Conservation (phyloP, 2,888 invertebrate genomes). For the Stenichneumon culpator region DNA sequence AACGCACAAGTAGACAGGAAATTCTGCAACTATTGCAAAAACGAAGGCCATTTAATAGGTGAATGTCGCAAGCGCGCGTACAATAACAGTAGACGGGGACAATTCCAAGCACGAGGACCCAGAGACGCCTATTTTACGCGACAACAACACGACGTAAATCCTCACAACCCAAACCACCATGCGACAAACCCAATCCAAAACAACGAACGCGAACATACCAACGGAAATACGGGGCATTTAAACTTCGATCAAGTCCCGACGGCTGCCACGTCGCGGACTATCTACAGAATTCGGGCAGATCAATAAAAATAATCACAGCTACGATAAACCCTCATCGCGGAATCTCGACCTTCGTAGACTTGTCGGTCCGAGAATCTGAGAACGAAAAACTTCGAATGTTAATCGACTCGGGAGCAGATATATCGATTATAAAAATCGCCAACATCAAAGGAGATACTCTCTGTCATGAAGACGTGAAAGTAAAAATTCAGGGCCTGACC, state of each 20-base stretch:
- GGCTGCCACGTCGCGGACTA: slow-evolving; percentile 41
- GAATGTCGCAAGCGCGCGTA: slow-evolving; percentile 55
- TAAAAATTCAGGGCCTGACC: slow-evolving; percentile 46
- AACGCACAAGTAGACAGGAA: background rate
- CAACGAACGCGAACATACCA: background rate
- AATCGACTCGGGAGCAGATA: slow-evolving; percentile 43
- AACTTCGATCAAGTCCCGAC: slow-evolving; percentile 30
- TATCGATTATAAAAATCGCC: slow-evolving; percentile 52
- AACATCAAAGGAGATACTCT: slow-evolving; percentile 28
- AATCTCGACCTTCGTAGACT: slow-evolving; percentile 29
- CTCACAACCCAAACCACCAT: background rate
- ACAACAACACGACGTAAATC: background rate
- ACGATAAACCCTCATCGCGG: slow-evolving; percentile 16
- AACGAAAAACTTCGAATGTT: slow-evolving; percentile 17
- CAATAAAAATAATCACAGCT: background rate
- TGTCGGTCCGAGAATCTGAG: slow-evolving; percentile 18
- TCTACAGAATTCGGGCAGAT: slow-evolving; percentile 34
- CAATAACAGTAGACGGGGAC: slow-evolving; percentile 41
- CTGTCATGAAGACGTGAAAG: slow-evolving; percentile 42
- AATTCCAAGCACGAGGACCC: background rate
- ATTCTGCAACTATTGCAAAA: slow-evolving; percentile 62
- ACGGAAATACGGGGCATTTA: slow-evolving; percentile 9
- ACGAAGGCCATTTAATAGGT: slow-evolving; percentile 48
- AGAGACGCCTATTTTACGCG: background rate
- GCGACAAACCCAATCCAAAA: background rate